Evolutionary conservation across 2,888 invertebrate genomes (phyloP), one percentile per base, ranked within the genome.

Genomic region (Lasioglossum calceatum): DNA sequence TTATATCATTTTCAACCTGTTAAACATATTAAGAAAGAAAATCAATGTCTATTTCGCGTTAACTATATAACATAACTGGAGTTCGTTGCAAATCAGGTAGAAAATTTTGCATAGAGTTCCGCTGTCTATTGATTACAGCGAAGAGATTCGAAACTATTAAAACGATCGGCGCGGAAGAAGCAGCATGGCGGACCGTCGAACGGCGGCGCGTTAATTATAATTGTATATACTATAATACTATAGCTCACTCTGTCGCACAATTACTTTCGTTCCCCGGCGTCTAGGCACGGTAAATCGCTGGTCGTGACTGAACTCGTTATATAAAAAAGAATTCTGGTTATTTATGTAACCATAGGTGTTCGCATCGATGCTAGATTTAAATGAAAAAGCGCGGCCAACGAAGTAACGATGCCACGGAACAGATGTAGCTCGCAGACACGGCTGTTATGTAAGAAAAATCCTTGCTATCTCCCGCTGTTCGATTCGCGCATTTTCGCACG

Each of bases 381-480:
- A 73, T 39, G 54, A 50, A 42, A 50, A 76, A 77, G 61, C 71
- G 39, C 47, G 16, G 8, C 32, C 1, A 82, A 39, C 19, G 32
- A 50, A 27, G 84, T n/a, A 64, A 78, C 74, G 47, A 67, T 84
- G 44, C 10, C 75, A 81, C 58, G 71, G 70, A 58, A 58, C 58
- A 70, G 71, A 47, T 71, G 75, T 71, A 50, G 54, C 42, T 64
- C 42, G 27, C 50, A 54, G 64, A 77, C 42, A 36, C 67, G 76
- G 27, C 50, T 36, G 74, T 86, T 86, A 85, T 54, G 50, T 85
- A 85, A 86, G 77, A 75, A 86, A 80, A 75, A 81, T 86, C 44
- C 44, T 54, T 42, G 70, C 75, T 72, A 72, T 84, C 79, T 85
- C 73, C 27, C 39, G 50, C 44, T n/a, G 16, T 36, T 61, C 44